These are phyloP conservation scores for Shinisaurus crocodilurus DNA, from an alignment of 2,113 vertebrate species.

Conservation along the genomic window DNA sequence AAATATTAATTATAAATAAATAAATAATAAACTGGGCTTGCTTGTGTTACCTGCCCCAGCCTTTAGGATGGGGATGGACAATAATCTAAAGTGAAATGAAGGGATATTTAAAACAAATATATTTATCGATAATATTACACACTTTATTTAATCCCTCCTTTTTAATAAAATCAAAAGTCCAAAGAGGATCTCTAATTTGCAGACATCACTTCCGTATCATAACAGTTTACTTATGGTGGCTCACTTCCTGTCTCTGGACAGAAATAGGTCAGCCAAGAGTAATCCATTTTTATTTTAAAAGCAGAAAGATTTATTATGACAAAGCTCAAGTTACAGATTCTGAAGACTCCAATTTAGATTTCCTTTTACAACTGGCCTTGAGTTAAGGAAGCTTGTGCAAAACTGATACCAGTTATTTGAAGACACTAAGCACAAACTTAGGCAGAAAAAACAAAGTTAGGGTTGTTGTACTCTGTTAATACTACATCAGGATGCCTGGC, in stretches of 20 bases:
- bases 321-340: constrained; percentile 36
- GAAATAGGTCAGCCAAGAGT: constrained; percentile 78
- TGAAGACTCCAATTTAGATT: constrained; percentile 21
- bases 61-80: background rate
- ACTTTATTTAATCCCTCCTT: background rate
- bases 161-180: background rate
- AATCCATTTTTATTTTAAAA: constrained; percentile 66
- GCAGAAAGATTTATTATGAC: constrained; percentile 71
- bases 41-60: background rate
- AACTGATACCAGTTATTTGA: background rate
- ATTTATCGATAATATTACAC: background rate
- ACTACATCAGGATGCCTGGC: background rate
- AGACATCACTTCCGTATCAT: accelerated
- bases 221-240: constrained; percentile 3
- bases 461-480: accelerated
- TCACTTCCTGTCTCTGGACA: constrained; percentile 45
- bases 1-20: too few species aligned
- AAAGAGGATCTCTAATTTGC: background rate
- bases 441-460: accelerated
- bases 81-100: background rate
- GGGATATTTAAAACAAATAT: background rate
- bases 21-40: too few species aligned
- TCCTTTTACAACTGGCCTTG: constrained; percentile 42
- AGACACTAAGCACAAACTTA: background rate
- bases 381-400: constrained; percentile 34